A percentile compares a stretch with the other conserved stretches of the same genome.
Conservation (phyloP, 2,888 invertebrate genomes). For the Linnaemya vulpina region DNA sequence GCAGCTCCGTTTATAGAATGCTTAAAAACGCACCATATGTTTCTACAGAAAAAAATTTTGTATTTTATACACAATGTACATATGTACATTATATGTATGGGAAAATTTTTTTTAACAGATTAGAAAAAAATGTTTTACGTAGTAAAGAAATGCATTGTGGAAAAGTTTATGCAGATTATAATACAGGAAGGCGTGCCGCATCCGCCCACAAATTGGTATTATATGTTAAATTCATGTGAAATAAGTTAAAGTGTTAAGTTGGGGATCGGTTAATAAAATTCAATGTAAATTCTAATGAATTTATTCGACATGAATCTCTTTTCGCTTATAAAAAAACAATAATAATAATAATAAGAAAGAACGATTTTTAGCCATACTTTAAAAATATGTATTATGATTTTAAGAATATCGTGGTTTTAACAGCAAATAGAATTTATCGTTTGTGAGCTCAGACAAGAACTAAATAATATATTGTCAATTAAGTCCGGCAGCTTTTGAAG, state of each 20-base stretch:
- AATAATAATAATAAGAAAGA: not conserved
- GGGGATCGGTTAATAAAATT: not conserved
- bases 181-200: conserved; percentile 16
- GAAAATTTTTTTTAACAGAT: too few species aligned
- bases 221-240: conserved; percentile 2
- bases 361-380: not conserved
- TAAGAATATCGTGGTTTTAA: conserved; percentile 5
- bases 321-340: not conserved
- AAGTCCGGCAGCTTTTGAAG: conserved; percentile 9
- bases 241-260: not conserved
- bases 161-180: too few species aligned
- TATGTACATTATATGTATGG: too few species aligned
- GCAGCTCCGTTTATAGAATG: too few species aligned
- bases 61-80: too few species aligned
- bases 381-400: conserved; percentile 7
- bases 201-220: conserved; percentile 1
- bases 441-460: too few species aligned
- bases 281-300: conserved; percentile 3
- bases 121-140: not conserved
- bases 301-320: not conserved
- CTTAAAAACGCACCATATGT: too few species aligned
- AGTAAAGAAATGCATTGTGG: conserved; percentile 6
- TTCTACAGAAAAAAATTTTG: too few species aligned
- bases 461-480: too few species aligned
- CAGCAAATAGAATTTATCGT: too few species aligned